Conservation (phyloP, 2,888 invertebrate genomes). For the Melikaiella ostensackeni region DNA sequence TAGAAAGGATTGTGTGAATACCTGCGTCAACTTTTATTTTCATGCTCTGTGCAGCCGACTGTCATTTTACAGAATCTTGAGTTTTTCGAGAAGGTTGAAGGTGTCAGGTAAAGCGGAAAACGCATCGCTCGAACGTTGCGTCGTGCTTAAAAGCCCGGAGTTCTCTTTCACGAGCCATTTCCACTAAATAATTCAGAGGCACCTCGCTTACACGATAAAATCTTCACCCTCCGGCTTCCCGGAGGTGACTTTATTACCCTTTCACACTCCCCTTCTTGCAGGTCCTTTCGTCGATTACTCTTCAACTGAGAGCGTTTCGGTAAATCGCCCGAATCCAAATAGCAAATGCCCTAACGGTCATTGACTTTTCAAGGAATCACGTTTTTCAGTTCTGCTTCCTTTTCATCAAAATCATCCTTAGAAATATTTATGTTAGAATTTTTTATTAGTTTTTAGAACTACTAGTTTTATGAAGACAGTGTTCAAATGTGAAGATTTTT, state of each 20-base stretch:
- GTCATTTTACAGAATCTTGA: slow-evolving; percentile 19
- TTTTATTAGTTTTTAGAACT: neutral
- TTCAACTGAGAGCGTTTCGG: slow-evolving; percentile 25
- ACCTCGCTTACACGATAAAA: slow-evolving; percentile 36
- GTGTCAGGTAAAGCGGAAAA: slow-evolving; percentile 31
- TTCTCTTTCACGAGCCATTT: slow-evolving; percentile 37
- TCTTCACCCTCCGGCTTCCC: slow-evolving; percentile 30
- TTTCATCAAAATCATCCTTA: neutral
- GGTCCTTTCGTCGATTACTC: slow-evolving; percentile 25
- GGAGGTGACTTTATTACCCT: slow-evolving; percentile 30
- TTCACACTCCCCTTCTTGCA: slow-evolving; percentile 22
- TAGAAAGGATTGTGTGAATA: neutral
- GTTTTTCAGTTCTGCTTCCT: neutral
- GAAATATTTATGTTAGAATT: neutral
- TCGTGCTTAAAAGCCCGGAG: slow-evolving; percentile 20
- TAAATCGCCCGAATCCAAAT: slow-evolving; percentile 3
- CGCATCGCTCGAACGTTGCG: slow-evolving; percentile 24
- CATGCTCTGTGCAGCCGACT: slow-evolving; percentile 2
- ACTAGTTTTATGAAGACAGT: neutral
- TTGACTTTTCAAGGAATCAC: neutral
- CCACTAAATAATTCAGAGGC: slow-evolving; percentile 38
- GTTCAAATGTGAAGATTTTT: too few relatives aligned
- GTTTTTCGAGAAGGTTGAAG: slow-evolving; percentile 22
- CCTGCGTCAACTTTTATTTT: slow-evolving; percentile 17
- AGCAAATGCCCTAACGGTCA: slow-evolving; percentile 12